Base-by-base conservation (phyloP, 2,888 invertebrate species). In the Caenorhabditis wallacei region DNA sequence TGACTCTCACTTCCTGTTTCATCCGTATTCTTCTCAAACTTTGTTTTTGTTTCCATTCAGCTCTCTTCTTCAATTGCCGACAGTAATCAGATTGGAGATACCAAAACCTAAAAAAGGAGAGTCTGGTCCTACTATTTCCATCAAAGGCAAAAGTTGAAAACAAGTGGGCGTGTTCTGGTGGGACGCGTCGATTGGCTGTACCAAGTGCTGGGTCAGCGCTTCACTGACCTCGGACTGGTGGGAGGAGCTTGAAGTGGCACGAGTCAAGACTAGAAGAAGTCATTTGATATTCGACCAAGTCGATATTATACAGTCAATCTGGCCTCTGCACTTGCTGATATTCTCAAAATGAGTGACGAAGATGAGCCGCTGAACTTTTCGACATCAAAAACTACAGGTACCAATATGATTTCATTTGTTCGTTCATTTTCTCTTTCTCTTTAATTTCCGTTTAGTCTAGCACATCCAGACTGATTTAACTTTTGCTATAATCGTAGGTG, bases 341-440 rank as follows among this genome's bases (percentile, higher is more conserved):
- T 51, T 66, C 40, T 68, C 5, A 80, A 76, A 59, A 86, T 86
- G 85, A 86, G 86, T 64, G 87, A 87, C 63, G 86, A 85, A 30
- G 87, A 87, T 74, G 87, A 87, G 57, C 84, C 86, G n/a, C 82
- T 87, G 40, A 87, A 87, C 70, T 87, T 87, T 66, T 87, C 87
- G n/a, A 79, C 85, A 26, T 75, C 85, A 61, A 80, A 72, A 63
- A 3, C 51, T 18, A 26, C 68, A 59, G 82, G 82, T 82, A 66
- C 56, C 26, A 26, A 5, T 26, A 48, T 57, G 4, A 57, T 56
- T 57, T 51, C 57, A 61, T 59, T 46, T 43, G 30, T 66, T 37
- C 7, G 13, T 40, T 35, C 40, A 53, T 40, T 18, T 26, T 35
- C 37, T 22, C 24, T n/a, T 2, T 35, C 35, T 35, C 7, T 48